A percentile compares a stretch with the other conserved stretches of the same genome.
These are phyloP conservation scores for Stenichneumon culpator DNA, from an alignment of 2,888 invertebrate genomes.

Conservation along the genomic window DNA sequence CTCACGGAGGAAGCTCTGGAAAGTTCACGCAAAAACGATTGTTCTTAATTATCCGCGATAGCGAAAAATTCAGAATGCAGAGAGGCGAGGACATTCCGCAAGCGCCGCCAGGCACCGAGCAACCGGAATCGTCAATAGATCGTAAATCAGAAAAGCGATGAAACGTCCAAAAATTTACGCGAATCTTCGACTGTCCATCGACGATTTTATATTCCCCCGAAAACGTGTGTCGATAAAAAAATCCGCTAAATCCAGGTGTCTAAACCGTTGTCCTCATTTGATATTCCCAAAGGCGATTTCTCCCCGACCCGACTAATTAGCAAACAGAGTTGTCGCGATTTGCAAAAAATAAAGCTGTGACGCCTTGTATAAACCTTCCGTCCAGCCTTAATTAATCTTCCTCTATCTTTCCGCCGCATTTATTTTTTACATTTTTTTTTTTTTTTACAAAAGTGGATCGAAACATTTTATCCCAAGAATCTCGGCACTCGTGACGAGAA, in stretches of 20 bases:
- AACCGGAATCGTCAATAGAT: not conserved
- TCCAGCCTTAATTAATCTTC: constrained; percentile 45
- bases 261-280: constrained; percentile 10
- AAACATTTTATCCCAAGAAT: constrained; percentile 41
- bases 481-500: constrained; percentile 43
- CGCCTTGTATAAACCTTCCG: not conserved
- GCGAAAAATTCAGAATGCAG: not conserved
- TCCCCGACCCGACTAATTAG: constrained; percentile 27
- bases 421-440: not conserved
- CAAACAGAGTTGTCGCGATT: constrained; percentile 15
- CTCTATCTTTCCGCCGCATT: not conserved
- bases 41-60: not conserved
- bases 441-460: not conserved
- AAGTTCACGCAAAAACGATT: not conserved
- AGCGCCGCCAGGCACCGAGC: not conserved
- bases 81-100: not conserved
- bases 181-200: not conserved
- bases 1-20: too few relatives aligned
- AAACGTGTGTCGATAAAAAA: not conserved
- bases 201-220: constrained; percentile 10
- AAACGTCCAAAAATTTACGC: not conserved
- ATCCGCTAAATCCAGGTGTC: not conserved
- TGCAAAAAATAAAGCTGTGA: constrained; percentile 17
- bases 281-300: not conserved
- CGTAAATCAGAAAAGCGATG: constrained; percentile 11